Evolutionary conservation across 2,888 invertebrate genomes (phyloP), one percentile per base, ranked within the genome.

Genomic region (Acrocyrtus sp.): DNA sequence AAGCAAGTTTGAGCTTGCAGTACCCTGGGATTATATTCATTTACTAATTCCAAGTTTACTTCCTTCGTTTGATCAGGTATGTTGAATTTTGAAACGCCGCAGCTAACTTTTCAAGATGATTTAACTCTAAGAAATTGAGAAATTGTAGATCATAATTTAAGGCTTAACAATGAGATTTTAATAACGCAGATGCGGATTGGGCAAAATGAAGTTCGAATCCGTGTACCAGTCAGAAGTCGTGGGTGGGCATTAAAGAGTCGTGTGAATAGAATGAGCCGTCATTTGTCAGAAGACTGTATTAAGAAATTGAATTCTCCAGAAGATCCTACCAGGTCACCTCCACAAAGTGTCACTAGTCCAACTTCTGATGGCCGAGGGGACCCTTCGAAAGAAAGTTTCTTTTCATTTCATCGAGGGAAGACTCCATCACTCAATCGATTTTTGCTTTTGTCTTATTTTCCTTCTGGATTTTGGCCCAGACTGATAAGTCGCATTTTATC

Each of bases 401-500:
- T 47, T 34, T 63, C 48, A 6, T 68, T 69, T 51, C 62, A 74
- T 34, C 53, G 75, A 48, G 79, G 81, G 17, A 70, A 72, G 50
- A 50, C 77, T 8, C 74, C 76, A 1, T 58, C 78, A 10, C 24
- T 81, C 1, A 79, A 78, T 56, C 87, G 96, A 0, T 87, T 98
- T 62, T 87, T 99, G 15, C 88, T 98, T 10, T 92, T 98, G 90
- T 95, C 97, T 0, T 99, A 99, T 86, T 95, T 98, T 83, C 99
- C 99, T 0, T 93, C 95, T 77, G 98, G 98, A 0, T 98, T 99
- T 86, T 99, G 98, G 98, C 93, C 98, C 0, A 87, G 98, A 1
- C 88, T 99, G 22, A 92, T 95, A 75, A 72, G 72, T 19, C 86
- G 98, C n/a, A 89, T 97, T 74, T 86, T 98, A 67, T 96, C 96